Evolutionary conservation across 2,888 invertebrate species (phyloP), one percentile per base, ranked within the genome.

Genomic region (Netelia virgata): DNA sequence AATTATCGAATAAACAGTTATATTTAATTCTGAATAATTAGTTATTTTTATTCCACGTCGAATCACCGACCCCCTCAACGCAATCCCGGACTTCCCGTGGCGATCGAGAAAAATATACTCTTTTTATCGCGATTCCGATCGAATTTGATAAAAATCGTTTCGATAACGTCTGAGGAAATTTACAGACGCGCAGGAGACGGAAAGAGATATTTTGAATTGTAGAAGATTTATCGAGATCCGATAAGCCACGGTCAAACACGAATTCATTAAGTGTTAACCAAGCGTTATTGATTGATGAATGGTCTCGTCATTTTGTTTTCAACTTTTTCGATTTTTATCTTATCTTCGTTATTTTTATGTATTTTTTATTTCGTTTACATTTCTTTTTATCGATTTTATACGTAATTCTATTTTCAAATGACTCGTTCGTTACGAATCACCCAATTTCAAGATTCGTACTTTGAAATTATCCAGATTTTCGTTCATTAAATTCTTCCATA

Each of bases 71-170:
- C n/a, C n/a, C n/a, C n/a, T n/a, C n/a, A n/a, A 70, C 63, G 41
- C 70, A 63, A 78, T n/a, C 50, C 36, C 3, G 41, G n/a, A 2
- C 69, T 43, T 47, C 61, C 73, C 11, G 8, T 8, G 36, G 59
- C 43, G n/a, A n/a, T 69, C 47, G 63, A 36, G 28, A 8, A 36
- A 53, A 53, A 78, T 41, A 20, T 63, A 50, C 28, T 78, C 50
- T 41, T 41, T 61, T 41, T 61, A 78, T 70, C 78, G 11, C 16
- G 36, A 43, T 50, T 57, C 57, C n/a, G 66, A 77, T 69, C 78
- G 10, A 14, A 41, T 20, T 61, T 43, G 72, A 79, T 64, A 72
- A 72, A 28, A 64, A 72, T 55, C 16, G 53, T 53, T 23, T 55
- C 63, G 18, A 69, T 57, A 28, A 5, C 11, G 36, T 14, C 61